Evolutionary conservation across 2,797 vertebrate species (phyloP), one percentile per base, ranked within the genome.

Genomic region (Distichodus sexfasciatus): DNA sequence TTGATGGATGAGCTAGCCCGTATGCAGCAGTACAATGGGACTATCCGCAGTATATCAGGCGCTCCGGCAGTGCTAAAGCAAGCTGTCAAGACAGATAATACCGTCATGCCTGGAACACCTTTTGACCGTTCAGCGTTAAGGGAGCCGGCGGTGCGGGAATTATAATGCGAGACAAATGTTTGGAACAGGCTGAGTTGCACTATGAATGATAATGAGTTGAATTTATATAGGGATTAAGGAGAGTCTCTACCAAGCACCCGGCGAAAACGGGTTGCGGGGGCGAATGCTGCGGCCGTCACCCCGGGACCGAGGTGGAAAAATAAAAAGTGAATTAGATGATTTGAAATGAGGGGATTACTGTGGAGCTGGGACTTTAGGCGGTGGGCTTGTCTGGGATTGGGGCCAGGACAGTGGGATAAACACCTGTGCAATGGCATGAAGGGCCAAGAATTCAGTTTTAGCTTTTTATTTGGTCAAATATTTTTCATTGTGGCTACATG

Each of bases 1-100:
- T 48, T 75, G 59, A 78, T 75, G 72, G 68, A 77, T 74, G 64
- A 69, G 48, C 50, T 35, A 12, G 58, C 50, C 64, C 68, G 31
- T 31, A 65, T 66, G 65, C 12, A 28, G 57, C 46, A 63, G 66
- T 72, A 59, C 36, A 46, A 65, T 43, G 29, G 28, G 62, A 23
- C 46, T 66, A 66, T 72, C 70, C 53, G 36, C 10, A 50, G 44
- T 66, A 60, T 66, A 60, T 66, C 53, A 43, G 36, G 48, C 66
- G 38, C 46, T 36, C 65, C 14, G 55, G 46, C 29, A 46, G 33
- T 44, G 54, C 62, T 59, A 66, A 73, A 55, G 55, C 47, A 66
- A 54, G 55, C 71, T 53, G 63, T 73, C 64, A 67, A 61, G 46
- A 29, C 23, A 75, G 69, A 64, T 59, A 71, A 69, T 41, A 15